Percentiles rank a stretch among this genome's conserved stretches.
These are phyloP conservation scores for Glaucopsyche alexis DNA, from an alignment of 2,888 invertebrate species.

Conservation along the genomic window DNA sequence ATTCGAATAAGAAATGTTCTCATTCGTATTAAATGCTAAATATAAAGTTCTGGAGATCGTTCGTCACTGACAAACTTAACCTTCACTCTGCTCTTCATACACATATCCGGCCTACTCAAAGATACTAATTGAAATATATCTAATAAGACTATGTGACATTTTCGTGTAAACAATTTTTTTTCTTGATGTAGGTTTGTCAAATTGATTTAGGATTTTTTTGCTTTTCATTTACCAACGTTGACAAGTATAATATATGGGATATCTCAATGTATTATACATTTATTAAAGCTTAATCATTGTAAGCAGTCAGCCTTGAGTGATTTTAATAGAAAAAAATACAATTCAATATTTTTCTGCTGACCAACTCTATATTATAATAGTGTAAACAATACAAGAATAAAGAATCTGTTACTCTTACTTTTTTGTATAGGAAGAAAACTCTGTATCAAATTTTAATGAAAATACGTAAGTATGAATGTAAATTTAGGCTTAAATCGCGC, in stretches of 20 bases:
- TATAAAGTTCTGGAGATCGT: slow-evolving; percentile 21
- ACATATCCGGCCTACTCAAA: slow-evolving; percentile 7
- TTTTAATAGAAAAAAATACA: background rate
- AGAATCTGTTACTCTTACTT: too few relatives aligned
- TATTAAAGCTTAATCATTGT: background rate
- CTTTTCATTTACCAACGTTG: background rate
- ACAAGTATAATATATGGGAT: background rate
- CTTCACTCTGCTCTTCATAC: slow-evolving; percentile 2
- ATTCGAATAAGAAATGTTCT: slow-evolving; percentile 16
- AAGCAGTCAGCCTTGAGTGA: background rate
- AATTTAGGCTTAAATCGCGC: too few relatives aligned
- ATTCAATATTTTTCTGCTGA: background rate
- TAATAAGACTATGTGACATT: background rate
- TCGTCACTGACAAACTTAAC: slow-evolving; percentile 10
- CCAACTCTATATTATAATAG: too few relatives aligned
- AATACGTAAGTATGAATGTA: too few relatives aligned
- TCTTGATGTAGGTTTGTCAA: background rate
- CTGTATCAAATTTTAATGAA: too few relatives aligned
- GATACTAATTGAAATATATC: background rate
- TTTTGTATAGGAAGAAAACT: too few relatives aligned
- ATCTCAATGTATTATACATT: slow-evolving; percentile 9
- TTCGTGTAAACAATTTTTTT: slow-evolving; percentile 5
- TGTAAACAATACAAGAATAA: too few relatives aligned
- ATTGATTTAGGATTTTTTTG: background rate
- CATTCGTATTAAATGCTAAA: slow-evolving; percentile 19